Percentiles rank a stretch among this genome's conserved stretches.
Evolutionary conservation across 2,797 vertebrate species (phyloP).

Genomic region (Erpetoichthys calabaricus): DNA sequence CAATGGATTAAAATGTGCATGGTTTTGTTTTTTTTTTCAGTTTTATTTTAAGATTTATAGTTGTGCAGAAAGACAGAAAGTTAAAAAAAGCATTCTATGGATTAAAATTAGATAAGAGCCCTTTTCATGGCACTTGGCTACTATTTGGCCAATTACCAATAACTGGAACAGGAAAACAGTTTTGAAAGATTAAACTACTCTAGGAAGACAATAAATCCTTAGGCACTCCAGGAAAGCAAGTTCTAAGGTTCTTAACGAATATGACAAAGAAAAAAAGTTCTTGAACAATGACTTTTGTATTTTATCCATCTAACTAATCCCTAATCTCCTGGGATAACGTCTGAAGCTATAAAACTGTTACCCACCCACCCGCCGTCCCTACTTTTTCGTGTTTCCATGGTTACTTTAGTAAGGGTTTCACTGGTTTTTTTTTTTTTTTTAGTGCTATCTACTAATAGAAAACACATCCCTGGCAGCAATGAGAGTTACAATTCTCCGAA

Average conservation of each 20-base stretch:
- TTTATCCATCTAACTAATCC: constrained; percentile 3
- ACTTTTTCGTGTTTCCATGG: constrained; percentile 11
- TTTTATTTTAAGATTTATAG: too few relatives aligned
- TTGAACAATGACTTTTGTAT: not conserved
- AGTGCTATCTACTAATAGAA: not conserved
- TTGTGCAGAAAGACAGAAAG: too few relatives aligned
- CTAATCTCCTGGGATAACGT: constrained; percentile 6
- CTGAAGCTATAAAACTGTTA: constrained; percentile 1
- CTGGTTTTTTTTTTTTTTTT: not conserved
- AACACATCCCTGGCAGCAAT: not conserved
- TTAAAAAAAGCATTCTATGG: not conserved
- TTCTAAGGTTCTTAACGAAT: not conserved
- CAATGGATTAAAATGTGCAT: too few relatives aligned
- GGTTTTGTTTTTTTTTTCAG: too few relatives aligned
- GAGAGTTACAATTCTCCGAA: not conserved
- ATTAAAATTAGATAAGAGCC: not conserved
- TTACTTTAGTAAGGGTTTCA: constrained; percentile 4
- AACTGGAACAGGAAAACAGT: constrained; percentile 3
- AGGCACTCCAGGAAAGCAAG: not conserved
- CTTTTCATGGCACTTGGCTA: constrained; percentile 3
- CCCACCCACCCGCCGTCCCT: constrained; percentile 2
- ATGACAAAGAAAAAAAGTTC: constrained; percentile 1
- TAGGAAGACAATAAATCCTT: not conserved
- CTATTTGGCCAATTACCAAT: constrained; percentile 6
- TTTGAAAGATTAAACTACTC: constrained; percentile 1